Percentiles rank a stretch among this genome's conserved stretches.
phyloP scores from a whole-genome alignment of 2,797 vertebrate genomes.

The Epinephelus awoara region DNA sequence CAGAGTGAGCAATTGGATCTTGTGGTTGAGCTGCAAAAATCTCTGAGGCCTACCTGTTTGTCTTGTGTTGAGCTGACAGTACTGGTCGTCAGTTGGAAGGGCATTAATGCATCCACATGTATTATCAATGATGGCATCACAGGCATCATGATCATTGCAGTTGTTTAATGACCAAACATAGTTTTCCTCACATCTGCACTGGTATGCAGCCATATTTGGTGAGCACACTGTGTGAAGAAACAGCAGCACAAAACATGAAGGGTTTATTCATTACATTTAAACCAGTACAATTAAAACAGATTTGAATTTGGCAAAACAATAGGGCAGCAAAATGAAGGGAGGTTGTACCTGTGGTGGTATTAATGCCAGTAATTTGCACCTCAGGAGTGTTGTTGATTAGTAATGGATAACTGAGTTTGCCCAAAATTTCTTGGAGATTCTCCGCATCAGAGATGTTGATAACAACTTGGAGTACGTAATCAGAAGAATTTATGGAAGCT shows the following conservation, averaged over 20 bases:
- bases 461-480: conserved; percentile 38
- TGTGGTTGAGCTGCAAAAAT: no score
- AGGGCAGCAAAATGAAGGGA: background rate
- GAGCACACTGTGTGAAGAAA: conserved; percentile 49
- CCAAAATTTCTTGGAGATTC: background rate
- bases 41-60: conserved; percentile 33
- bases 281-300: no score
- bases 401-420: background rate
- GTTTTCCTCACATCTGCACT: conserved; percentile 63
- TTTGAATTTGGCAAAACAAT: background rate
- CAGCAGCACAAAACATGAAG: background rate
- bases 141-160: conserved; percentile 51
- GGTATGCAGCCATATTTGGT: conserved; percentile 3
- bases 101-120: conserved; percentile 73
- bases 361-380: conserved; percentile 38
- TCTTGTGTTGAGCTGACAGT: conserved; percentile 43
- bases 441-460: conserved; percentile 42
- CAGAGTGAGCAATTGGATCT: no score
- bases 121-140: conserved; percentile 29
- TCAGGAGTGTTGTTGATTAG: background rate
- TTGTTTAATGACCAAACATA: conserved; percentile 57
- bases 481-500: conserved; percentile 18
- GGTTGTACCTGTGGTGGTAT: conserved; percentile 61
- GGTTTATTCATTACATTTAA: no score
- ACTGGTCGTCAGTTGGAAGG: conserved; percentile 43